phyloP scores from a whole-genome alignment of 1,140 invertebrate species.

The Paraescarpia echinospica region DNA sequence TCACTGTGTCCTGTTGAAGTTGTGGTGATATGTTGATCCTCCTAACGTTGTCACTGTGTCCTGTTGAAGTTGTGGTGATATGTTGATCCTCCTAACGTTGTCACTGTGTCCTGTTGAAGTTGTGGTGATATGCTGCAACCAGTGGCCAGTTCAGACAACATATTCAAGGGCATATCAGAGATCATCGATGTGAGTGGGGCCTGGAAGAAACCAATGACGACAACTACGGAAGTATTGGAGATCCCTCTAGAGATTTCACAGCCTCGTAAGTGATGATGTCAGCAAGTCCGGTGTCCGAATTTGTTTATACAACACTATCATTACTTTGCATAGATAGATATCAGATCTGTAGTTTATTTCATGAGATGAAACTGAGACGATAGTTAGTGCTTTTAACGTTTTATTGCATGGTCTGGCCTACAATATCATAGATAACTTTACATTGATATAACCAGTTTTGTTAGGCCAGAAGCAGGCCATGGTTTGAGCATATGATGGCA shows the following conservation, averaged over 20 bases:
- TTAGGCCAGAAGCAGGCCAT: too few species aligned
- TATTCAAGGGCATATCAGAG: neutral
- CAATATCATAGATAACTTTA: neutral
- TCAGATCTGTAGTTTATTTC: too few species aligned
- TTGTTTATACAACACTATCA: too few species aligned
- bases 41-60: too few species aligned
- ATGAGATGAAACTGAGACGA: too few species aligned
- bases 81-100: neutral
- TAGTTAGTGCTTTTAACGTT: too few species aligned
- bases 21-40: neutral
- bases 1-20: neutral
- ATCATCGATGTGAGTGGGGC: constrained; percentile 18
- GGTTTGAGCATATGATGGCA: too few species aligned
- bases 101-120: neutral
- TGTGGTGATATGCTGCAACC: neutral
- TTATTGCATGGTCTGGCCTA: too few species aligned
- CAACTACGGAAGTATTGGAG: neutral
- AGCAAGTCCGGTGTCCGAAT: neutral
- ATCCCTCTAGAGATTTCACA: constrained; percentile 9
- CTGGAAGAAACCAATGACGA: constrained; percentile 12
- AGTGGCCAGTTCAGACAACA: constrained; percentile 2
- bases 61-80: constrained; percentile 1
- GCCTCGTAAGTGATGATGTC: neutral
- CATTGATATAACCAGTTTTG: too few species aligned
- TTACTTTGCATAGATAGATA: too few species aligned